These are phyloP conservation scores for Nomada hirtipes DNA, from an alignment of 2,888 invertebrate species.

Conservation along the genomic window DNA sequence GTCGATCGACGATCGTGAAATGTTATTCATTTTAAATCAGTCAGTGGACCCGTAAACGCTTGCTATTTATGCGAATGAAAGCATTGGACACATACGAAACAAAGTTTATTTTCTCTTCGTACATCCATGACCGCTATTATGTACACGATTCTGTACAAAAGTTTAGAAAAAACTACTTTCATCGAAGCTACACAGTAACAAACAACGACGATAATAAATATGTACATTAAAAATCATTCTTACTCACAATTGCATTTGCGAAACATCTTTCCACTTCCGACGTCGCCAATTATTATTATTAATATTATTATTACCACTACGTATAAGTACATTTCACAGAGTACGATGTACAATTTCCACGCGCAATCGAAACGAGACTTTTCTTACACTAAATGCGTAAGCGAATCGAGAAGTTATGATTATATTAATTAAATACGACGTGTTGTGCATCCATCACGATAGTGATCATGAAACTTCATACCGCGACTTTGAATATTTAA, in stretches of 20 bases:
- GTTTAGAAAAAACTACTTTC: constrained; percentile 76
- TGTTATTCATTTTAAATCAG: constrained; percentile 56
- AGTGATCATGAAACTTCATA: constrained; percentile 5
- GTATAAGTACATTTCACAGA: constrained; percentile 66
- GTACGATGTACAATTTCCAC: constrained; percentile 70
- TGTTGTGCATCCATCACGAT: constrained; percentile 42
- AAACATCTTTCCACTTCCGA: not conserved
- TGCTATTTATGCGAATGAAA: constrained; percentile 26
- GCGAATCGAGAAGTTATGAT: constrained; percentile 24
- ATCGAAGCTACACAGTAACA: constrained; percentile 68
- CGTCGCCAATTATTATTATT: not conserved
- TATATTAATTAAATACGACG: constrained; percentile 12
- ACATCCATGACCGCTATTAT: constrained; percentile 72
- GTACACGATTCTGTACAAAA: constrained; percentile 79
- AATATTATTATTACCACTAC: constrained; percentile 28
- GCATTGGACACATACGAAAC: constrained; percentile 67
- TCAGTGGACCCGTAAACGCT: constrained; percentile 28
- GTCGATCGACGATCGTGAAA: constrained; percentile 30
- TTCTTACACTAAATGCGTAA: constrained; percentile 23
- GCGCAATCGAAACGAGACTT: constrained; percentile 30
- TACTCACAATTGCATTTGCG: constrained; percentile 1
- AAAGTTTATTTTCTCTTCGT: constrained; percentile 73
- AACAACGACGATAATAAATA: constrained; percentile 68
- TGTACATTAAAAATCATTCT: constrained; percentile 68
- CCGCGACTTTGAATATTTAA: not conserved